Evolutionary conservation across 2,113 vertebrate genomes (phyloP).

Genomic region (Asarcornis scutulata): DNA sequence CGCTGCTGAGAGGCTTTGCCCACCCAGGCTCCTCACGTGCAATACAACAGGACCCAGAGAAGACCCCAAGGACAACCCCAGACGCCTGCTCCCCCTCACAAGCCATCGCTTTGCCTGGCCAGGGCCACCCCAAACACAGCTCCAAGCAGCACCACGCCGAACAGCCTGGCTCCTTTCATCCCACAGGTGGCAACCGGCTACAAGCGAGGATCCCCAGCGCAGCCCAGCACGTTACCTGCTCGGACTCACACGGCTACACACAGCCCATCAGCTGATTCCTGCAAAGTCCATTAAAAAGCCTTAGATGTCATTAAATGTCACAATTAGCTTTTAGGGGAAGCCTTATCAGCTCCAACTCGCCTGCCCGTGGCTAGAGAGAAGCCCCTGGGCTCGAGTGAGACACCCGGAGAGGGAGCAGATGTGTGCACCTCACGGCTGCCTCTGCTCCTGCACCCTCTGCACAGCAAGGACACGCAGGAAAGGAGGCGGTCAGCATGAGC

Average conservation of each 20-base stretch:
- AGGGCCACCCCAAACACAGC: neutral
- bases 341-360: neutral
- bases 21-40: neutral
- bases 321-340: neutral
- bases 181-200: neutral
- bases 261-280: neutral
- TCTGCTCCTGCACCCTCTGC: accelerated
- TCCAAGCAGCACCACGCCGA: neutral
- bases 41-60: accelerated
- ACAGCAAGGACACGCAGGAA: accelerated
- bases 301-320: neutral
- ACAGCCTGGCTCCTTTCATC: neutral
- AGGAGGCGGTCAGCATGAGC: neutral
- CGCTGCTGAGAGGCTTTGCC: neutral
- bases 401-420: neutral
- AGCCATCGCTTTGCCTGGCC: neutral
- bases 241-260: neutral
- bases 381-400: neutral
- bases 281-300: neutral
- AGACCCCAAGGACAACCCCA: no score
- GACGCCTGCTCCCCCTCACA: no score
- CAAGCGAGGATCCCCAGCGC: neutral
- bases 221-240: neutral
- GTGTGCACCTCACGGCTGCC: accelerated
- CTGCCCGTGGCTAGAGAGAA: neutral